A percentile compares a stretch with the other conserved stretches of the same genome.
Evolutionary conservation across 2,113 vertebrate genomes (phyloP).

Genomic region (Hylia prasina): DNA sequence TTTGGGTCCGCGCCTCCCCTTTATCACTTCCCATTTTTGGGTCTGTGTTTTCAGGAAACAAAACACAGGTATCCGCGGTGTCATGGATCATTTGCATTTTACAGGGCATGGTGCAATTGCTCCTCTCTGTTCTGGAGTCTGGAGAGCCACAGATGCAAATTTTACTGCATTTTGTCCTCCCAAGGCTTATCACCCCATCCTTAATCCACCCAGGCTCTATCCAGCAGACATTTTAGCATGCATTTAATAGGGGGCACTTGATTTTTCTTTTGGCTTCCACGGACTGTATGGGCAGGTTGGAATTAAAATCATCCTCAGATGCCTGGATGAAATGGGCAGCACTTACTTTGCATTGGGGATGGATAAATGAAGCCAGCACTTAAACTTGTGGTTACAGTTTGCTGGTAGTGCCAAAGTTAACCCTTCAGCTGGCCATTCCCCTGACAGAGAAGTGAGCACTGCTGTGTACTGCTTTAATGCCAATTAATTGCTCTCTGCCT

Average conservation of each 20-base stretch:
- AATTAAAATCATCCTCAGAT: background rate
- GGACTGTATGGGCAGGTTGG: background rate
- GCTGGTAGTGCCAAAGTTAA: background rate
- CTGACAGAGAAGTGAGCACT: background rate
- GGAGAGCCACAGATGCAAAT: background rate
- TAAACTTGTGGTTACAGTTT: background rate
- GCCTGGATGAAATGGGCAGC: background rate
- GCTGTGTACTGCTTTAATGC: background rate
- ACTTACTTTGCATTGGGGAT: background rate
- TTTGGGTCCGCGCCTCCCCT: background rate
- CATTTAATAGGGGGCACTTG: background rate
- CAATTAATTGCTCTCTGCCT: constrained; percentile 47
- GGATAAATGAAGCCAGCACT: background rate
- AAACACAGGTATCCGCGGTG: background rate
- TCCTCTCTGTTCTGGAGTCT: background rate
- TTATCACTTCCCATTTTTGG: background rate
- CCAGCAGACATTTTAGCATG: background rate
- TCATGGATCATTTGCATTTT: background rate
- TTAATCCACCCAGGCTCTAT: background rate
- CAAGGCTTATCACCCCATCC: background rate
- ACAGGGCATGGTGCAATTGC: background rate
- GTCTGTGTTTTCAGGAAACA: background rate
- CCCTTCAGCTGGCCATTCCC: background rate
- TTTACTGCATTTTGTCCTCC: background rate
- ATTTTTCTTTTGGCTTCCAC: background rate